Evolutionary conservation across 2,113 vertebrate genomes (phyloP).

Genomic region (Microcebus griseorufus): DNA sequence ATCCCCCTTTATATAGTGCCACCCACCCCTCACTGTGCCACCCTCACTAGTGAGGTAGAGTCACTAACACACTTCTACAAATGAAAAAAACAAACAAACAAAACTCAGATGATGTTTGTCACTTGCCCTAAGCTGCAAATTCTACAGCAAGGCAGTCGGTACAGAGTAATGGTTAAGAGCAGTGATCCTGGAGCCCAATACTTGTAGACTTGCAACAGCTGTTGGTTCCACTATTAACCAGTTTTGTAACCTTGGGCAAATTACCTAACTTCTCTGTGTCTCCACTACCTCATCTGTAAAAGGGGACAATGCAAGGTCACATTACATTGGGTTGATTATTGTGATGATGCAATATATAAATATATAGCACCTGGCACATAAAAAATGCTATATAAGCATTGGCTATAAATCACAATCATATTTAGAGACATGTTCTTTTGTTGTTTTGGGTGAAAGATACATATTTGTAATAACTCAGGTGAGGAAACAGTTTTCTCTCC

Average conservation of each 20-base stretch:
- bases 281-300: not conserved
- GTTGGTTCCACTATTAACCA: conserved; percentile 18
- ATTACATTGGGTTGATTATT: not conserved
- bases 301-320: not conserved
- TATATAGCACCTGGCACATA: not conserved
- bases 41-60: not conserved
- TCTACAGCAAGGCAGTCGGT: not conserved
- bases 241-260: not conserved
- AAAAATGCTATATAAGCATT: not conserved
- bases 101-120: not conserved
- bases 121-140: not conserved
- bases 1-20: not conserved
- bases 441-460: not conserved
- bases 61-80: not conserved
- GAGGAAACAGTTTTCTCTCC: conserved; percentile 25
- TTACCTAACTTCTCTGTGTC: not conserved
- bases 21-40: not conserved
- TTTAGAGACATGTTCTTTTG: not conserved
- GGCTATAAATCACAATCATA: not conserved
- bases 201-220: not conserved
- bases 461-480: not conserved
- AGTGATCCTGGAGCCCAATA: not conserved
- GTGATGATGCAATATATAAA: not conserved
- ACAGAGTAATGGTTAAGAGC: not conserved
- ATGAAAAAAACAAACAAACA: not conserved